phyloP scores from a whole-genome alignment of 1,140 invertebrate species.

The Brachionus koreanus region DNA sequence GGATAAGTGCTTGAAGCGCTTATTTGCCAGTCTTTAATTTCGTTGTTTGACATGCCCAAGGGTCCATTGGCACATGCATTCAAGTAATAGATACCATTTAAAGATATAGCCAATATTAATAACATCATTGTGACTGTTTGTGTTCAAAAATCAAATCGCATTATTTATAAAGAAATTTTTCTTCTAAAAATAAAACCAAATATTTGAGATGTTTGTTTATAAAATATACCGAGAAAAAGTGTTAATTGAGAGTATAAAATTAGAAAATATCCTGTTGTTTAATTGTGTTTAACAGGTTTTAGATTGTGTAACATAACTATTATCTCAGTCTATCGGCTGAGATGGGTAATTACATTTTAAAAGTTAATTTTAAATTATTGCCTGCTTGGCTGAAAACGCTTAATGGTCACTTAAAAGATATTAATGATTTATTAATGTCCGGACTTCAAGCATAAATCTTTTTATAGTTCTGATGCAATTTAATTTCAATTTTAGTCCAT shows the following conservation, averaged over 20 bases:
- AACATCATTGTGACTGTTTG: neutral
- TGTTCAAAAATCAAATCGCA: neutral
- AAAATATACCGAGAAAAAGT: neutral
- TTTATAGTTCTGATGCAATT: conserved; percentile 19
- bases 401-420: conserved; percentile 19
- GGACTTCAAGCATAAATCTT: conserved; percentile 10
- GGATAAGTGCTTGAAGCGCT: conserved; percentile 61
- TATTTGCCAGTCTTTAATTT: conserved; percentile 64
- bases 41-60: conserved; percentile 26
- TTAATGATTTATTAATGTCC: conserved; percentile 35
- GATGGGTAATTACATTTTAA: neutral
- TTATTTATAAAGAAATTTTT: neutral
- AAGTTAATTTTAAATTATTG: conserved; percentile 3
- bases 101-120: neutral
- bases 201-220: conserved; percentile 34
- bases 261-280: conserved; percentile 30
- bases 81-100: neutral
- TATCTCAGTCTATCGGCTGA: conserved; percentile 2
- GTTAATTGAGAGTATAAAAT: conserved; percentile 21
- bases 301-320: neutral
- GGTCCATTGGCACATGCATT: conserved; percentile 8
- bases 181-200: conserved; percentile 1
- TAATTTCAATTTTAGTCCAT: neutral
- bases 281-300: conserved; percentile 41
- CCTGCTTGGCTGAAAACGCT: neutral